These are phyloP conservation scores for Bolinopsis microptera DNA, from an alignment of 37 sponge, comb jelly and placozoan genomes.

Conservation along the genomic window DNA sequence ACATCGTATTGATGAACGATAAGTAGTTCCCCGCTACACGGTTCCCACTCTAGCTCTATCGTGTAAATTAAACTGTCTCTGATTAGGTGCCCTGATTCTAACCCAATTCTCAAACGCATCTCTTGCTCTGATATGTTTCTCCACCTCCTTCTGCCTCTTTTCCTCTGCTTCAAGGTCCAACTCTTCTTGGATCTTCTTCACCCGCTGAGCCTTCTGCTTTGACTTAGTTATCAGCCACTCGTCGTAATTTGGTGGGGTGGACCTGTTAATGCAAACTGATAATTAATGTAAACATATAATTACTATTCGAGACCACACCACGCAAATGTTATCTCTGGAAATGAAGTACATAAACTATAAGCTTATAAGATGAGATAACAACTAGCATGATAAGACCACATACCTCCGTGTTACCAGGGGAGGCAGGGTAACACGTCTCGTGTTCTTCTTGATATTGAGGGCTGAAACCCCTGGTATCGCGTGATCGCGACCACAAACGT, in stretches of 20 bases:
- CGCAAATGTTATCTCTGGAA: too few relatives aligned
- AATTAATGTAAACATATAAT: not conserved
- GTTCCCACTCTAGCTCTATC: not conserved
- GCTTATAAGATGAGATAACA: too few relatives aligned
- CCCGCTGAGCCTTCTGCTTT: not conserved
- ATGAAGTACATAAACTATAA: too few relatives aligned
- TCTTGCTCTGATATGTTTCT: not conserved
- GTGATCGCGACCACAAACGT: slow-evolving; percentile 34
- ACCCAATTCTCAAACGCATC: not conserved
- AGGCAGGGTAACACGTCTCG: not conserved
- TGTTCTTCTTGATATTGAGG: not conserved
- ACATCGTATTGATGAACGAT: too few relatives aligned
- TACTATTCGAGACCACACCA: too few relatives aligned
- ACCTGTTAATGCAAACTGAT: not conserved
- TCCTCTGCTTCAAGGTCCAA: not conserved
- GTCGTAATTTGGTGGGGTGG: not conserved
- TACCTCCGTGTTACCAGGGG: not conserved
- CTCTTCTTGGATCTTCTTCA: slow-evolving; percentile 18
- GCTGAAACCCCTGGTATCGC: slow-evolving; percentile 30
- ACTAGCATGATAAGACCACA: too few relatives aligned
- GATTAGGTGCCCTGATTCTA: not conserved
- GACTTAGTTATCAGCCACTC: slow-evolving; percentile 17
- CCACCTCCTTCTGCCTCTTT: not conserved
- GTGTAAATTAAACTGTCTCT: not conserved
- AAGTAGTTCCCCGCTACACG: too few relatives aligned